phyloP scores from a whole-genome alignment of 2,888 invertebrate species.

The Nephrocerus scutellatus region DNA sequence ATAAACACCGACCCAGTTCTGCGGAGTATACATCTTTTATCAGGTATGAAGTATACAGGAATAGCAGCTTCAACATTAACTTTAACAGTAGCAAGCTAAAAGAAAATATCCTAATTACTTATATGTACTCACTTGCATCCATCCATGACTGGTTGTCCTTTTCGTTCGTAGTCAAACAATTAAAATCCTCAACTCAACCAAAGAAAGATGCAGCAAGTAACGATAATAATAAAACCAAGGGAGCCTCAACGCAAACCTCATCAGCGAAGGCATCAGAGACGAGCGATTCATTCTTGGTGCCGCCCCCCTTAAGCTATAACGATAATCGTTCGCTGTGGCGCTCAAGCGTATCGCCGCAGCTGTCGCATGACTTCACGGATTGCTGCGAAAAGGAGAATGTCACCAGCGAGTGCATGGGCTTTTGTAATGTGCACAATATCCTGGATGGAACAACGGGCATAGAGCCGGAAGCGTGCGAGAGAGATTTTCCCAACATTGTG shows the following conservation, averaged over 20 bases:
- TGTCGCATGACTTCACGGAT: slow-evolving; percentile 72
- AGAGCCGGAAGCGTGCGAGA: slow-evolving; percentile 73
- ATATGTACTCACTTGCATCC: not conserved
- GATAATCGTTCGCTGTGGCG: slow-evolving; percentile 42
- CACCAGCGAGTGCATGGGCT: slow-evolving; percentile 65
- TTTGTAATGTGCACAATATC: slow-evolving; percentile 74
- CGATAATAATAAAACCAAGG: slow-evolving; percentile 18
- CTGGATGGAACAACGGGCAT: slow-evolving; percentile 69
- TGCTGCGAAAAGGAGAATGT: slow-evolving; percentile 69
- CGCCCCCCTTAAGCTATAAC: slow-evolving; percentile 36
- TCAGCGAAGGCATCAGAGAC: slow-evolving; percentile 24
- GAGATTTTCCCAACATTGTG: slow-evolving; percentile 73
- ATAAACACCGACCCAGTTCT: slow-evolving; percentile 73
- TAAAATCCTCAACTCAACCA: slow-evolving; percentile 11
- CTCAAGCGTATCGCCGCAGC: slow-evolving; percentile 37
- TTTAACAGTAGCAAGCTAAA: too few relatives aligned
- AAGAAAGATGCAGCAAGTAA: slow-evolving; percentile 14
- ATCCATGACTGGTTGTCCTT: too few relatives aligned
- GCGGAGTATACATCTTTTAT: slow-evolving; percentile 70
- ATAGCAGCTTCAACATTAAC: not conserved
- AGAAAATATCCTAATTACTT: too few relatives aligned
- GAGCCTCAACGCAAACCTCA: slow-evolving; percentile 2
- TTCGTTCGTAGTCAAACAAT: slow-evolving; percentile 1
- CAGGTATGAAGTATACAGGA: too few relatives aligned
- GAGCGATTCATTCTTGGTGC: slow-evolving; percentile 37